Conservation (phyloP, 2,797 vertebrate genomes). For the Notolepis coatsorum region DNA sequence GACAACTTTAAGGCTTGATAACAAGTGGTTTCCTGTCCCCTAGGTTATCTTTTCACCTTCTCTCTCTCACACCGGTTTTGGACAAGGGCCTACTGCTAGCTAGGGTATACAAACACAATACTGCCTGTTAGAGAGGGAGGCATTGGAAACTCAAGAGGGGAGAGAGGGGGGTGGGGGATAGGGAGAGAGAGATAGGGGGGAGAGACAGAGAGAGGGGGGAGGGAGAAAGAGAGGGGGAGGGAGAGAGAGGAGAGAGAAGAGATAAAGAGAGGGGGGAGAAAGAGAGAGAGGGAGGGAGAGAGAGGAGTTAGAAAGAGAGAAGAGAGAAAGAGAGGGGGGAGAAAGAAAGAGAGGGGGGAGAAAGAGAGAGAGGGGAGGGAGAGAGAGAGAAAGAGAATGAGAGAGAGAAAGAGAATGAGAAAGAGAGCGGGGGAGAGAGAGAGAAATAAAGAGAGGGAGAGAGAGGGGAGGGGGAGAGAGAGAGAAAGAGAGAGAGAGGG, state of each 20-base stretch:
- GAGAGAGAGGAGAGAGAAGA: too few species aligned
- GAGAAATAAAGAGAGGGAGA: conserved; percentile 1
- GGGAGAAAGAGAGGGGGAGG: conserved; percentile 30
- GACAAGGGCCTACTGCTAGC: too few species aligned
- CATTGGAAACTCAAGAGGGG: too few species aligned
- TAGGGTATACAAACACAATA: too few species aligned
- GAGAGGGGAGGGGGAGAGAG: conserved; percentile 10
- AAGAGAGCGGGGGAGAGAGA: not conserved
- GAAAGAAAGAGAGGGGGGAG: not conserved
- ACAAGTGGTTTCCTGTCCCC: too few species aligned
- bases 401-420: not conserved
- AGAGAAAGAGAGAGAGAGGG: conserved; percentile 24
- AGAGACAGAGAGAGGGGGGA: conserved; percentile 32
- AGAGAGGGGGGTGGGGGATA: too few species aligned
- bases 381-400: too few species aligned
- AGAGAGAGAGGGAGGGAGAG: not conserved
- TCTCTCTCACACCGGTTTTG: too few species aligned
- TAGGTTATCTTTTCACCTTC: too few species aligned
- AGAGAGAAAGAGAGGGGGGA: not conserved
- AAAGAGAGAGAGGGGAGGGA: not conserved
- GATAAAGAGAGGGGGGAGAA: too few species aligned
- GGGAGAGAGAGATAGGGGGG: conserved; percentile 64
- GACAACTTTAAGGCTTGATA: too few species aligned
- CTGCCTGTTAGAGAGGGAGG: too few species aligned
- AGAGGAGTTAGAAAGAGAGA: not conserved